Percentiles rank a stretch among this genome's conserved stretches.
These are phyloP conservation scores for Apodemus sylvaticus DNA, from an alignment of 2,113 vertebrate species.

Conservation along the genomic window DNA sequence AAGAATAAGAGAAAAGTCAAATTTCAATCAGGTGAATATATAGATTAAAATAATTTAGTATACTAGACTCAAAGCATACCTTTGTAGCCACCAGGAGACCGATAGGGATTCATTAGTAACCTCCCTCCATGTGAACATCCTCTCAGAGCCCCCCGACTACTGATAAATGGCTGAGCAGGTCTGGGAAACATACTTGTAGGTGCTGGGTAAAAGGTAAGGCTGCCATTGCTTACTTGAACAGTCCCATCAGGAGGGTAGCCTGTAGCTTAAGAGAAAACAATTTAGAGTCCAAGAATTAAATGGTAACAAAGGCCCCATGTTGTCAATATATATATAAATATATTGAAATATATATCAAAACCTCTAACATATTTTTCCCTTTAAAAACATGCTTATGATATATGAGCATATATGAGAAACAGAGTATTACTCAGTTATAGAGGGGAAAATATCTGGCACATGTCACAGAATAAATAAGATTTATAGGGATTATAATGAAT, in stretches of 20 bases:
- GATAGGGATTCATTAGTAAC: slow-evolving; percentile 86
- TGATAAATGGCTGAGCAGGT: slow-evolving; percentile 88
- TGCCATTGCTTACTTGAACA: slow-evolving; percentile 87
- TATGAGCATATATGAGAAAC: not conserved
- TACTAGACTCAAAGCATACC: slow-evolving; percentile 82
- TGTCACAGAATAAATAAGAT: not conserved
- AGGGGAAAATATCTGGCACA: not conserved
- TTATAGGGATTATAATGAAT: not conserved
- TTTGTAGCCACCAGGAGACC: slow-evolving; percentile 90
- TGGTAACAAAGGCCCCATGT: slow-evolving; percentile 35
- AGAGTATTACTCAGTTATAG: not conserved
- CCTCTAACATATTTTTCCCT: slow-evolving; percentile 35
- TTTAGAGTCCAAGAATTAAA: slow-evolving; percentile 65
- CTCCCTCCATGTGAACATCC: slow-evolving; percentile 90
- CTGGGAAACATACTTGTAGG: slow-evolving; percentile 85
- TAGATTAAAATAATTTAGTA: slow-evolving; percentile 39
- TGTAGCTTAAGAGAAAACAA: slow-evolving; percentile 80
- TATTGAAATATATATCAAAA: slow-evolving; percentile 5
- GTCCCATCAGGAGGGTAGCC: slow-evolving; percentile 87
- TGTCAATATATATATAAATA: slow-evolving; percentile 30
- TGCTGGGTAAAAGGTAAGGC: slow-evolving; percentile 89
- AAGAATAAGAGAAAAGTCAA: slow-evolving; percentile 43
- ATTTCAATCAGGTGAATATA: slow-evolving; percentile 11
- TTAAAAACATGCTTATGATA: not conserved
- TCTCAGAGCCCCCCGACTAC: slow-evolving; percentile 88